Percentiles rank a stretch among this genome's conserved stretches.
These are phyloP conservation scores for Chrysochloris asiatica DNA, from an alignment of 2,113 vertebrate genomes.

Conservation along the genomic window DNA sequence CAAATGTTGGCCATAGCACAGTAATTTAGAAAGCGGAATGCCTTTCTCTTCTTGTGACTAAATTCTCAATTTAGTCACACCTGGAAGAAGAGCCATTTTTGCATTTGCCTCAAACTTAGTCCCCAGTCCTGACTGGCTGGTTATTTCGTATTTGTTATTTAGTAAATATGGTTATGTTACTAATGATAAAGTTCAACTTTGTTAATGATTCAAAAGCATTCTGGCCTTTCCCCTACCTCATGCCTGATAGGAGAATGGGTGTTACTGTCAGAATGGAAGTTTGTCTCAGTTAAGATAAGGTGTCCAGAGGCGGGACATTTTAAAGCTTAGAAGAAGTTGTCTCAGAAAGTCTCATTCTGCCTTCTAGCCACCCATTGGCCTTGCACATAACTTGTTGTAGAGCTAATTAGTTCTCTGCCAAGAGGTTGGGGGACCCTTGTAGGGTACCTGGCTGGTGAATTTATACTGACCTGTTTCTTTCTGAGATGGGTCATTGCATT, in stretches of 20 bases:
- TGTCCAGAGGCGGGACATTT: neutral
- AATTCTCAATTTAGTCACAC: neutral
- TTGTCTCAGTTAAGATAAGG: neutral
- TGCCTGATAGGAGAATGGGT: neutral
- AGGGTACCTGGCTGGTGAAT: neutral
- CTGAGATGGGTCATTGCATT: neutral
- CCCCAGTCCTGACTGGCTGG: neutral
- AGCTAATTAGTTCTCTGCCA: constrained; percentile 8
- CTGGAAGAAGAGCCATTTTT: neutral
- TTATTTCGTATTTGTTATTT: too few relatives aligned
- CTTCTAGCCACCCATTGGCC: neutral
- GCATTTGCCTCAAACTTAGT: neutral
- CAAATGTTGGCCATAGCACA: neutral
- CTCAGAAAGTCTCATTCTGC: neutral
- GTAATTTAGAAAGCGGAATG: neutral
- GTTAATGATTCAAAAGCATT: neutral
- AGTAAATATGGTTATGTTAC: neutral
- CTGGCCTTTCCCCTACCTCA: neutral
- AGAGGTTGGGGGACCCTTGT: neutral
- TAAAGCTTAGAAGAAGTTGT: neutral
- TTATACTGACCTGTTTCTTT: neutral
- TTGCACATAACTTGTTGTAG: neutral
- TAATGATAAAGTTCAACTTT: neutral
- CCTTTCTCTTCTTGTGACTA: too few relatives aligned
- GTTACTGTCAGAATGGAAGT: neutral